These are phyloP conservation scores for Leucoma salicis DNA, from an alignment of 2,888 invertebrate genomes.

Conservation along the genomic window DNA sequence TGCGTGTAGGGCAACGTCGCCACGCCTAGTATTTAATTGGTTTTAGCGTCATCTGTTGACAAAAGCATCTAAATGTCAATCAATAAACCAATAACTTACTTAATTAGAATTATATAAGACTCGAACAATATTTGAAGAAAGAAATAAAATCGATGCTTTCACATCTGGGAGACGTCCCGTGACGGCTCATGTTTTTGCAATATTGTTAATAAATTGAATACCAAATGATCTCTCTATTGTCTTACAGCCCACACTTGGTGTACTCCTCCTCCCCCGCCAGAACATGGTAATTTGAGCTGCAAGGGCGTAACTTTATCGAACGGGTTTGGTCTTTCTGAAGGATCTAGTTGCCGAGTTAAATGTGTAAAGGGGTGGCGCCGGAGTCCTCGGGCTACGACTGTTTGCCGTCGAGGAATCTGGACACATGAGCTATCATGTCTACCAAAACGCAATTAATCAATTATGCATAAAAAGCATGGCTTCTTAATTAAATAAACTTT, in stretches of 20 bases:
- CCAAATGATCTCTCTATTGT: not conserved
- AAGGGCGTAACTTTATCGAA: conserved; percentile 45
- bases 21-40: no score
- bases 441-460: conserved; percentile 21
- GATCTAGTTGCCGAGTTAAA: conserved; percentile 59
- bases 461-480: no score
- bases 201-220: not conserved
- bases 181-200: no score
- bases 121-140: no score
- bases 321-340: conserved; percentile 51
- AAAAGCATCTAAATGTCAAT: no score
- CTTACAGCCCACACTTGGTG: conserved; percentile 60
- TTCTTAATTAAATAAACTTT: no score
- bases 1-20: no score
- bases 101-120: no score
- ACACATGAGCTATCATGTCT: conserved; percentile 52
- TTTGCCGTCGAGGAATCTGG: conserved; percentile 65
- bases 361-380: conserved; percentile 58
- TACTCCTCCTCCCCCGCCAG: conserved; percentile 48
- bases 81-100: no score
- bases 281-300: conserved; percentile 60
- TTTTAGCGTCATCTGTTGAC: no score
- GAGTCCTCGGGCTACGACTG: conserved; percentile 39
- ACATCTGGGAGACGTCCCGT: no score
- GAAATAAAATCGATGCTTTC: no score